Base-by-base conservation (phyloP, 2,888 invertebrate species). In the Acrobasis suavella region DNA sequence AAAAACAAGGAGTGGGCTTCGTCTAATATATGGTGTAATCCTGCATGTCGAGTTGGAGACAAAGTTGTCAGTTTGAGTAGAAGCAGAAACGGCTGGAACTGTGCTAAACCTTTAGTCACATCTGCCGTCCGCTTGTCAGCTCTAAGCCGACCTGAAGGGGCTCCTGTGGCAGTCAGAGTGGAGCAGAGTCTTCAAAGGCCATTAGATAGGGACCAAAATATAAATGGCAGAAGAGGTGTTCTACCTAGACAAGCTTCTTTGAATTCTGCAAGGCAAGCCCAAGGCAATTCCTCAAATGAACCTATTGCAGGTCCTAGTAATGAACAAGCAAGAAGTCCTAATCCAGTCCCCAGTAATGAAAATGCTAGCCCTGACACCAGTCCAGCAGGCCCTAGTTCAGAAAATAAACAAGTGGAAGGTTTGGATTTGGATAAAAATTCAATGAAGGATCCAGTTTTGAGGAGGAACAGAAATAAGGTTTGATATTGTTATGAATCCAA, bases 21-120 rank as follows among this genome's bases (percentile, higher is more conserved):
- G 32, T 95, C 96, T 0, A 96, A 97, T 78, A 95, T 98, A 80
- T 98, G 98, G 97, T 98, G 97, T 83, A 97, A 98, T 90, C 97
- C 98, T 62, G 97, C 97, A 59, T 98, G 98, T 85, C 95, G 83
- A 75, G 91, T 96, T 72, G 96, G 95, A 63, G 95, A 96, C 74
- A 95, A 96, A 84, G 93, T 97, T 69, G 95, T 97, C 46, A 95
- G 96, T 69, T 92, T 97, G 70, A 95, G 95, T 73, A 91, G 94
- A 75, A 93, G 94, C 76, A 91, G 93, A 67, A 91, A 92, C 80
- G 91, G 79, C 69, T 92, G 85, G 92, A 91, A 93, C 73, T 86
- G 91, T 72, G 92, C 92, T 63, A 91, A 91, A 65, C 92, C 92
- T 58, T 84, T 93, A 60, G 92, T 94, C 6, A 93, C 93, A 64